Percentiles rank a stretch among this genome's conserved stretches.
Conservation (phyloP, 2,888 invertebrate species). For the Diaphora mendica region DNA sequence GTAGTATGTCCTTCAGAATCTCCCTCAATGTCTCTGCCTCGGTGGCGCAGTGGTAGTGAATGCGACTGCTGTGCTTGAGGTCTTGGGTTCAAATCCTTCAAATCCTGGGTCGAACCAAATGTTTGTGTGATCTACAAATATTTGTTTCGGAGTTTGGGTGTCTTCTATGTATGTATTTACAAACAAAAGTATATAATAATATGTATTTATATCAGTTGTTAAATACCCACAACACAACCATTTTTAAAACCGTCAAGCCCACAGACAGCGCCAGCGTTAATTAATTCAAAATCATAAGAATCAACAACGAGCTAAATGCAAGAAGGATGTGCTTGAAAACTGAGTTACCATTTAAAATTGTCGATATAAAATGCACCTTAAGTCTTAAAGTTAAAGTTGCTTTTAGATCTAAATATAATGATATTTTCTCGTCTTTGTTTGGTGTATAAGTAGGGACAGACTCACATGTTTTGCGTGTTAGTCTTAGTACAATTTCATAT, state of each 20-base stretch:
- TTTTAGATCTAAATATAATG: constrained; percentile 39
- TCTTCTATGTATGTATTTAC: no score
- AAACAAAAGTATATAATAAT: no score
- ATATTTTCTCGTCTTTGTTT: constrained; percentile 57
- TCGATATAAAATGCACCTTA: constrained; percentile 13
- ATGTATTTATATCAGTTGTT: no score
- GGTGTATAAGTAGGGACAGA: constrained; percentile 54
- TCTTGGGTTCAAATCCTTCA: no score
- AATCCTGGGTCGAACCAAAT: no score
- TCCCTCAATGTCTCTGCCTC: background rate
- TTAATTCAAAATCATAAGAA: constrained; percentile 50
- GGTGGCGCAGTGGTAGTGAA: no score
- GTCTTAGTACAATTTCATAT: constrained; percentile 34
- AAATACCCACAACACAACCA: no score
- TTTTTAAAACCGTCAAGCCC: constrained; percentile 6
- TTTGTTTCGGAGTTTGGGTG: no score
- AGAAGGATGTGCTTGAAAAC: constrained; percentile 55
- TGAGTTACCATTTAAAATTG: constrained; percentile 53
- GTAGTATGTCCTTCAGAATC: background rate
- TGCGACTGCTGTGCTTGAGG: no score
- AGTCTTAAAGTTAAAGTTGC: constrained; percentile 23
- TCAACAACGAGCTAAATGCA: constrained; percentile 47
- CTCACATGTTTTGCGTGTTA: constrained; percentile 50
- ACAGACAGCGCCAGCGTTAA: constrained; percentile 31
- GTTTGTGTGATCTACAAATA: no score